Evolutionary conservation across 2,888 invertebrate species (phyloP).

Genomic region (Eupithecia subumbrata): DNA sequence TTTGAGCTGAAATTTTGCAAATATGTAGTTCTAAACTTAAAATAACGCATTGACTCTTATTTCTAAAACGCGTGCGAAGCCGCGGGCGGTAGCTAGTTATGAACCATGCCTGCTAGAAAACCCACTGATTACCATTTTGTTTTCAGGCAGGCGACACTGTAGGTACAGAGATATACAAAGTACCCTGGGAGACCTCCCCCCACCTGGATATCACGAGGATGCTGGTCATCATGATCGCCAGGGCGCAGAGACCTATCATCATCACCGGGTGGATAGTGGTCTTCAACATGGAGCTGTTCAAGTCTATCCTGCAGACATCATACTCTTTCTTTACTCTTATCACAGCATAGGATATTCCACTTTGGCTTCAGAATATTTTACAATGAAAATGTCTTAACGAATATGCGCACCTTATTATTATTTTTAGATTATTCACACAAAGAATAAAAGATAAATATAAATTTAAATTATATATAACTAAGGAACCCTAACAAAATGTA

Average conservation of each 20-base stretch:
- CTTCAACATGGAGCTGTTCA: constrained; percentile 12
- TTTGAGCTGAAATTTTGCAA: too few species aligned
- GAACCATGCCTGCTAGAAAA: not conserved
- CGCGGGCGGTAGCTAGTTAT: too few species aligned
- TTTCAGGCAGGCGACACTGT: not conserved
- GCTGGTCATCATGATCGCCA: not conserved
- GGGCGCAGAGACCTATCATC: not conserved
- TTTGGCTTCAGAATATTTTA: not conserved
- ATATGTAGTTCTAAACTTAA: too few species aligned
- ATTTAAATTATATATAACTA: not conserved
- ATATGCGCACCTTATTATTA: not conserved
- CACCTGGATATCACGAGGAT: not conserved
- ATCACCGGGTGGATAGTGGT: constrained; percentile 3
- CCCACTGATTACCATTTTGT: not conserved
- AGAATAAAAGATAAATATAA: not conserved
- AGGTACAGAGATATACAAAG: not conserved
- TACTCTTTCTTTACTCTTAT: constrained; percentile 9
- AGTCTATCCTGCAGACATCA: not conserved
- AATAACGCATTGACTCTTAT: too few species aligned
- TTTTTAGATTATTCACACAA: not conserved
- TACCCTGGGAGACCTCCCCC: not conserved
- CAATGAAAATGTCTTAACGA: not conserved
- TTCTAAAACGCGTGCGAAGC: too few species aligned
- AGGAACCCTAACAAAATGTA: not conserved
- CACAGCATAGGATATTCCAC: not conserved